Percentiles rank a stretch among this genome's conserved stretches.
Conservation (phyloP, 2,888 invertebrate species). For the Colostygia pectinataria region DNA sequence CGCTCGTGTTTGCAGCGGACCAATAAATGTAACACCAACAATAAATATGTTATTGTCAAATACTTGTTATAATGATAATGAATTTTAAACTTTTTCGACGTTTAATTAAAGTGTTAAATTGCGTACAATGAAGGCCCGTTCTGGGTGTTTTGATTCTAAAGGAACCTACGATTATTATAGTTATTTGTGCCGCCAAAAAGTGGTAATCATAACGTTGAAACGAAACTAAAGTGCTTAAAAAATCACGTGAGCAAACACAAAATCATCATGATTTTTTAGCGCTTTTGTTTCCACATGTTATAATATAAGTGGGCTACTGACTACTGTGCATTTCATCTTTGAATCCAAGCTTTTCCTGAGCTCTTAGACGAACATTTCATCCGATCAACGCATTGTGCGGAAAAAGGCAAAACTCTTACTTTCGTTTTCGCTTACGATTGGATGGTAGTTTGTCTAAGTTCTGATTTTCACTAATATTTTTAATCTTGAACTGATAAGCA, state of each 20-base stretch:
- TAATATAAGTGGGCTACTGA: not conserved
- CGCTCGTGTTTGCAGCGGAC: conserved; percentile 17
- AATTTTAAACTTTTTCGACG: conserved; percentile 13
- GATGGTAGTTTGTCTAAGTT: conserved; percentile 6
- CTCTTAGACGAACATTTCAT: not conserved
- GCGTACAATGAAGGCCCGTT: not conserved
- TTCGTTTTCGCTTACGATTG: not conserved
- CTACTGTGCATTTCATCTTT: not conserved
- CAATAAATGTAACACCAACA: conserved; percentile 11
- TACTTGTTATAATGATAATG: conserved; percentile 9
- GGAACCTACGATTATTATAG: not conserved
- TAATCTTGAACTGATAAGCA: conserved; percentile 29
- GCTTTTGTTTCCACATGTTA: not conserved
- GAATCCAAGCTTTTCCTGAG: not conserved
- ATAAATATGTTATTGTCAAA: conserved; percentile 10
- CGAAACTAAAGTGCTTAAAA: not conserved
- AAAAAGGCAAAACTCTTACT: not conserved
- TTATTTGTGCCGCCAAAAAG: not conserved
- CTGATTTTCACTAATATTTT: conserved; percentile 10
- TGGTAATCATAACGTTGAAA: not conserved
- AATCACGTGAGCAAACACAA: not conserved
- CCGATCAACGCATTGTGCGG: not conserved
- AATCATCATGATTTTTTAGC: not conserved
- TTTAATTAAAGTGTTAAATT: conserved; percentile 2
- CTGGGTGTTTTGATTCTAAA: not conserved